phyloP scores from a whole-genome alignment of 2,888 invertebrate species.

The Drosophila dives region DNA sequence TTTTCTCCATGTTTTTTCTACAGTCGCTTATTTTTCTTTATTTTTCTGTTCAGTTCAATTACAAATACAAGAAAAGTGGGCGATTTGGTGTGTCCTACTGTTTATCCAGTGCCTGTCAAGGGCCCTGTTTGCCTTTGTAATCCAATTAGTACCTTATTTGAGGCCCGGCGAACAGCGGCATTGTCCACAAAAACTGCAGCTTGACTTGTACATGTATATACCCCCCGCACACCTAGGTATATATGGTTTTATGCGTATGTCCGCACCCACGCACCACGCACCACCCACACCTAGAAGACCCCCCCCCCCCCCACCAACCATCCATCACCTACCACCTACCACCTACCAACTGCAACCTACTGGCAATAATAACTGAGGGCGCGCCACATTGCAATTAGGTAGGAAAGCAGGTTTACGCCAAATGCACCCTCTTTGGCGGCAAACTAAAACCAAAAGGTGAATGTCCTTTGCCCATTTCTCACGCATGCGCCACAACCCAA shows the following conservation, averaged over 20 bases:
- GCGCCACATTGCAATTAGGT: slow-evolving; percentile 71
- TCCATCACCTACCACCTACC: neutral
- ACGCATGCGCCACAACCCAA: slow-evolving; percentile 62
- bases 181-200: neutral
- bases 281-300: neutral
- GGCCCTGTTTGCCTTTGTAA: slow-evolving; percentile 33
- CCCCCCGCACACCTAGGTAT: neutral
- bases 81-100: neutral
- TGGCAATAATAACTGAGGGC: slow-evolving; percentile 47
- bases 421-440: slow-evolving; percentile 78
- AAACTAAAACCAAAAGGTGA: slow-evolving; percentile 69
- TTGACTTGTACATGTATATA: slow-evolving; percentile 28
- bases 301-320: too few species aligned
- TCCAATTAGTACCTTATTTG: slow-evolving; percentile 58
- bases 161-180: neutral
- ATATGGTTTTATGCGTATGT: neutral
- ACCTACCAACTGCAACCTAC: neutral
- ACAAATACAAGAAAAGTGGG: slow-evolving; percentile 4
- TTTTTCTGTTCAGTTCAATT: slow-evolving; percentile 23
- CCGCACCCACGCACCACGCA: slow-evolving; percentile 2
- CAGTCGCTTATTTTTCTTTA: neutral
- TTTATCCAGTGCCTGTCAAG: slow-evolving; percentile 11
- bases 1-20: neutral
- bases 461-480: slow-evolving; percentile 65
- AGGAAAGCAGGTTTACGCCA: slow-evolving; percentile 60